Percentiles rank a stretch among this genome's conserved stretches.
Conservation (phyloP, 2,888 invertebrate genomes). For the Octonoba sinensis region DNA sequence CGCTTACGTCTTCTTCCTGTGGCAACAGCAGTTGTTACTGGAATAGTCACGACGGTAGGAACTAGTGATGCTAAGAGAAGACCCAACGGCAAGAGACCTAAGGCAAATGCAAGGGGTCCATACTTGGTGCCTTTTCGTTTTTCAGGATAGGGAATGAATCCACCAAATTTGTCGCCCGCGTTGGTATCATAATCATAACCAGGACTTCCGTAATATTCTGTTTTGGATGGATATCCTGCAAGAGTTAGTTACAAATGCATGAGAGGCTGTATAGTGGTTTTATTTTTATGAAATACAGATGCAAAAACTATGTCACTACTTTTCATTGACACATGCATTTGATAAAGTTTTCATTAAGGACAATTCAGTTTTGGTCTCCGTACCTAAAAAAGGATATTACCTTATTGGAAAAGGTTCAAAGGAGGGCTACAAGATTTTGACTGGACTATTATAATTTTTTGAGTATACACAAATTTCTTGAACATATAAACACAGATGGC, state of each 20-base stretch:
- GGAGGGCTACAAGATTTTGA: too few relatives aligned
- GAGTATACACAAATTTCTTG: too few relatives aligned
- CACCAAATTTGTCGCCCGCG: constrained; percentile 13
- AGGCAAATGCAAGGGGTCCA: constrained; percentile 59
- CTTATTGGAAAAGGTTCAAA: too few relatives aligned
- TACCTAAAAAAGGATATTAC: too few relatives aligned
- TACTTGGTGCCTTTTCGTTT: constrained; percentile 50
- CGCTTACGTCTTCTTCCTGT: constrained; percentile 46
- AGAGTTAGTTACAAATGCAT: not conserved
- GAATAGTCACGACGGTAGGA: constrained; percentile 56
- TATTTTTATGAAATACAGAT: too few relatives aligned
- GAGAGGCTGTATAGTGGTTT: too few relatives aligned
- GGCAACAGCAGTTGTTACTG: constrained; percentile 58
- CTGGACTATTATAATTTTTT: too few relatives aligned
- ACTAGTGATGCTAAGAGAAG: constrained; percentile 59
- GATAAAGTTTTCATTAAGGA: not conserved
- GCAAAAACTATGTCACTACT: not conserved
- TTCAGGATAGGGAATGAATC: constrained; percentile 25
- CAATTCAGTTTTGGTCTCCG: too few relatives aligned
- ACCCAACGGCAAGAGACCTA: constrained; percentile 62
- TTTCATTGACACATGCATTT: not conserved
- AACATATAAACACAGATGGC: too few relatives aligned
- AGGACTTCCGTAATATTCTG: constrained; percentile 21
- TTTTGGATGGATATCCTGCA: constrained; percentile 35
- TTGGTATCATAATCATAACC: constrained; percentile 32